Evolutionary conservation across 2,888 invertebrate genomes (phyloP).

Genomic region (Nemurella pictetii): DNA sequence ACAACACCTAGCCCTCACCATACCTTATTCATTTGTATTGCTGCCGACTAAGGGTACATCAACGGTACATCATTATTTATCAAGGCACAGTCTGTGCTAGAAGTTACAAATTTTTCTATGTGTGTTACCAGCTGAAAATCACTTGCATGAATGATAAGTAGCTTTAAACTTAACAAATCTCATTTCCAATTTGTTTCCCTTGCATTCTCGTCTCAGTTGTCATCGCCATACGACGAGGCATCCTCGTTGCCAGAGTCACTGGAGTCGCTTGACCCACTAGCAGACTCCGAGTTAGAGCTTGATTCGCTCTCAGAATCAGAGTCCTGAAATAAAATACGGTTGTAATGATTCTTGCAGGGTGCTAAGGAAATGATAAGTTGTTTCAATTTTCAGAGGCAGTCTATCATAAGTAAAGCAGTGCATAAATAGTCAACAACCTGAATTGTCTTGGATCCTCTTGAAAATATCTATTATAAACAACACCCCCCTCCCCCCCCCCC

Average conservation of each 20-base stretch:
- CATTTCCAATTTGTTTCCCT: background rate
- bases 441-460: too few relatives aligned
- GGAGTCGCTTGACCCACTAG: slow-evolving; percentile 38
- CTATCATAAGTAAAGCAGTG: too few relatives aligned
- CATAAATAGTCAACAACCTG: too few relatives aligned
- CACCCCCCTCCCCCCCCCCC: too few relatives aligned
- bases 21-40: background rate
- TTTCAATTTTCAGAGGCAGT: too few relatives aligned
- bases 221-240: slow-evolving; percentile 38
- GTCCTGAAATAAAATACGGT: slow-evolving; percentile 18
- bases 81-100: background rate
- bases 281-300: slow-evolving; percentile 40
- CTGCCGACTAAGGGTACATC: background rate
- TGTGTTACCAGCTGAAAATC: background rate
- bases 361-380: background rate
- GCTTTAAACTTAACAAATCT: background rate
- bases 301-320: slow-evolving; percentile 33
- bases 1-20: background rate
- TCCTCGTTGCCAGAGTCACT: slow-evolving; percentile 36
- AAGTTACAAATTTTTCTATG: background rate
- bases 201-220: background rate
- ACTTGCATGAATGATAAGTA: background rate
- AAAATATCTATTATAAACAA: too few relatives aligned
- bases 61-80: background rate
- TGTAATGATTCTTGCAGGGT: background rate